Percentiles rank a stretch among this genome's conserved stretches.
Conservation (phyloP, 2,888 invertebrate genomes). For the Agonopterix alstromeriana region DNA sequence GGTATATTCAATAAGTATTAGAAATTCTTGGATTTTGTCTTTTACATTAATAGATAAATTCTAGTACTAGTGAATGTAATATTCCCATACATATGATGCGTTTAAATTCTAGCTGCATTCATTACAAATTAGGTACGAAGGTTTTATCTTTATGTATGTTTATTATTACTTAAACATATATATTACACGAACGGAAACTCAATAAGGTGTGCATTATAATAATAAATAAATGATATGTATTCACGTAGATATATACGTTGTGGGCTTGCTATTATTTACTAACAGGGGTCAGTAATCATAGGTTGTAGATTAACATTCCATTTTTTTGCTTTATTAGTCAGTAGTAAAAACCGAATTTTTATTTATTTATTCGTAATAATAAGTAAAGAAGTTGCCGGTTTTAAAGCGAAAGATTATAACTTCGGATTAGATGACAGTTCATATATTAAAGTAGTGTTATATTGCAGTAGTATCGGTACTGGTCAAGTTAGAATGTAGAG, state of each 20-base stretch:
- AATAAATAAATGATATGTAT: conserved; percentile 13
- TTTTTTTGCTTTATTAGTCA: conserved; percentile 14
- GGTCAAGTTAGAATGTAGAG: background rate
- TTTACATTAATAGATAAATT: background rate
- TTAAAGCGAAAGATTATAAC: background rate
- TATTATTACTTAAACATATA: background rate
- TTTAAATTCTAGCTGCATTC: conserved; percentile 15
- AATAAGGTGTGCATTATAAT: background rate
- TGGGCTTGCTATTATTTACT: conserved; percentile 27
- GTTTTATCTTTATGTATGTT: background rate
- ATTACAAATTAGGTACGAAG: conserved; percentile 25
- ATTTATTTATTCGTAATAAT: conserved; percentile 1
- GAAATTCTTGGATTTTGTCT: background rate
- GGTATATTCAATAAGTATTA: background rate
- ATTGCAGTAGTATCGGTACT: background rate
- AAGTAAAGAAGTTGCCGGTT: background rate
- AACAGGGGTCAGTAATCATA: conserved; percentile 38
- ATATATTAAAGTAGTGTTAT: background rate
- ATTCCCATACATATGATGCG: conserved; percentile 5
- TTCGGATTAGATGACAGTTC: background rate
- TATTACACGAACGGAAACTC: background rate
- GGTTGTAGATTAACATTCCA: conserved; percentile 66
- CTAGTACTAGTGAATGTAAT: background rate
- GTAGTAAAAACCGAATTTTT: conserved; percentile 4
- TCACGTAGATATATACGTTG: conserved; percentile 8